Percentiles rank a stretch among this genome's conserved stretches.
Conservation (phyloP, 2,113 vertebrate genomes). For the Natator depressus region DNA sequence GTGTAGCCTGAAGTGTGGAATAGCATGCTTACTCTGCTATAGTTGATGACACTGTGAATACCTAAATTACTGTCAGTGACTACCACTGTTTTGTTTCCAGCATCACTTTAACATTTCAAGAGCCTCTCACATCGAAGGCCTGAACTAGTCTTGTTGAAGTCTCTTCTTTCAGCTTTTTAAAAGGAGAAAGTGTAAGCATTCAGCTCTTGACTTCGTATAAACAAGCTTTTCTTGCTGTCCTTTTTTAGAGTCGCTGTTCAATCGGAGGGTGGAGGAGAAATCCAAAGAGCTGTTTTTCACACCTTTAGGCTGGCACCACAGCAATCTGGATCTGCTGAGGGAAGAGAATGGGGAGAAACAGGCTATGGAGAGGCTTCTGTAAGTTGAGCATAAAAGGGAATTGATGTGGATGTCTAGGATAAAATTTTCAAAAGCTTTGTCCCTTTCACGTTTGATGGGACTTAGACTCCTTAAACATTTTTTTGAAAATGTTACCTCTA, state of each 20-base stretch:
- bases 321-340: constrained; percentile 93
- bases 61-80: neutral
- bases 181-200: neutral
- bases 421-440: constrained; percentile 2
- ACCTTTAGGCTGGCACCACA: constrained; percentile 97
- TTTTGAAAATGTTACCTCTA: neutral
- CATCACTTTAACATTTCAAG: neutral
- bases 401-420: neutral
- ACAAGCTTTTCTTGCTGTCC: neutral
- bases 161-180: neutral
- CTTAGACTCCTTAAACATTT: neutral
- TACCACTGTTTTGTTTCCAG: neutral
- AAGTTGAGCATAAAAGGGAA: constrained; percentile 70
- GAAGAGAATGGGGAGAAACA: constrained; percentile 99
- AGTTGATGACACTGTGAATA: neutral
- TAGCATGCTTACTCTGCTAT: neutral
- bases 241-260: constrained; percentile 92
- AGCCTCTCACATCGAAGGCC: neutral
- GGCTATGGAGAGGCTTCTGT: constrained; percentile 99
- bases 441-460: neutral
- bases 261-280: constrained; percentile 97
- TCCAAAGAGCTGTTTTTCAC: constrained; percentile 96
- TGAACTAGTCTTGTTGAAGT: neutral
- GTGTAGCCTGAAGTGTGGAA: neutral
- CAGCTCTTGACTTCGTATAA: neutral